Evolutionary conservation across 2,888 invertebrate genomes (phyloP), one percentile per base, ranked within the genome.

Genomic region (Drosophila anomalata): DNA sequence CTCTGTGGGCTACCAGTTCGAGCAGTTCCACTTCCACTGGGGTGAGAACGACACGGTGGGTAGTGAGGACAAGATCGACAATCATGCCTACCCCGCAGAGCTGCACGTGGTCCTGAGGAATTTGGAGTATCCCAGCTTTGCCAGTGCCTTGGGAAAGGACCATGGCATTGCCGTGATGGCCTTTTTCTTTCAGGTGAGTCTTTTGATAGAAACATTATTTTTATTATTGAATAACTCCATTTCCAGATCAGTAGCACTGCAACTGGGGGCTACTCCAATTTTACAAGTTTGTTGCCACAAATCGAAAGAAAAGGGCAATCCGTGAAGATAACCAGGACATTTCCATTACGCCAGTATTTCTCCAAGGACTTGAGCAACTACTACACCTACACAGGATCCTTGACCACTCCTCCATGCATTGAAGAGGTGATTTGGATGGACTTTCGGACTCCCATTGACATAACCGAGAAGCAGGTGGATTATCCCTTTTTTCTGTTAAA

Each of bases 361-460:
- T 93, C 92, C 0, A 90, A 91, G 48, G 93, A 94, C 83, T 91
- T 94, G 67, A 89, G 93, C 41, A 91, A 94, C 39, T 97, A 96
- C 92, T 97, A 95, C 92, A 97, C 96, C 0, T 97, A 97, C 90
- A 93, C 93, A 47, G 97, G 97, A 0, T 97, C 97, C 0, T 90
- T 97, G 75, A 97, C 97, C 4, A 97, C 97, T 2, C 97, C 97
- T 2, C 97, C 97, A 0, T 96, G 96, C 79, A 94, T 94, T 24
- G 97, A 97, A 92, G 95, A 96, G 52, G 97, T 97, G 42, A 95
- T 94, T 42, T 97, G 97, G 97, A 94, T 97, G 65, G 96, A 97
- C 82, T 96, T 96, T 86, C 94, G 94, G 79, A 93, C 95, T 68
- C 95, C 96, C 0, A 94, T 97, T 6, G 91, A 92, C 71, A 92